These are phyloP conservation scores for Gopherus flavomarginatus DNA, from an alignment of 2,113 vertebrate genomes.

Conservation along the genomic window DNA sequence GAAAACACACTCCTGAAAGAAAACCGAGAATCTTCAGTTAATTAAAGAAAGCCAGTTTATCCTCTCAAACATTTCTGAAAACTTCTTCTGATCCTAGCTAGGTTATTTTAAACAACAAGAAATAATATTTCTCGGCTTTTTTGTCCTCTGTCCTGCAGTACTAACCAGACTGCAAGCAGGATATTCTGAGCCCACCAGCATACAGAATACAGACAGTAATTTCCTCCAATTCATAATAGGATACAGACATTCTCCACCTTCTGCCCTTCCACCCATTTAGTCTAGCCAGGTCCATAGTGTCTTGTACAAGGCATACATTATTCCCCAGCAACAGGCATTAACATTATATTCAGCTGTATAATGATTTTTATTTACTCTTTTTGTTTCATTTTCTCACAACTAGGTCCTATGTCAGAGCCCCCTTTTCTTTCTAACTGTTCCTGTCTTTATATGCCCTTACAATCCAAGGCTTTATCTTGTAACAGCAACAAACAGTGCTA, in stretches of 20 bases:
- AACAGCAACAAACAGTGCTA: not conserved
- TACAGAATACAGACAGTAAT: conserved; percentile 60
- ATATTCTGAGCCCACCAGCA: conserved; percentile 55
- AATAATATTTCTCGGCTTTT: conserved; percentile 26
- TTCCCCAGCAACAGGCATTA: conserved; percentile 28
- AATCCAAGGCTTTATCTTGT: not conserved
- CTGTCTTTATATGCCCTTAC: not conserved
- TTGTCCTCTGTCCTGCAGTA: not conserved
- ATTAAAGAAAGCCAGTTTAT: conserved; percentile 37
- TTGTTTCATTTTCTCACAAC: not conserved
- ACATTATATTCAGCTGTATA: not conserved
- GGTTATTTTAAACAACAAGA: conserved; percentile 46
- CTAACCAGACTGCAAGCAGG: conserved; percentile 60
- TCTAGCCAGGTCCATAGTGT: conserved; percentile 61
- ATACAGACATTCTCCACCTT: conserved; percentile 70
- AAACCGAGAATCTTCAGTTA: conserved; percentile 74
- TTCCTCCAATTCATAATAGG: conserved; percentile 74
- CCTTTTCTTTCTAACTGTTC: not conserved
- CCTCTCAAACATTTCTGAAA: conserved; percentile 20
- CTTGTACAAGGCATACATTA: not conserved
- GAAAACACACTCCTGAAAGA: conserved; percentile 76
- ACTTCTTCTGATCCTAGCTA: not conserved
- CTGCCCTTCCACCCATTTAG: conserved; percentile 72
- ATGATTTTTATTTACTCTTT: conserved; percentile 58
- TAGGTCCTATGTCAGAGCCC: not conserved